Conservation (phyloP, 2,113 vertebrate species). For the Burhinus bistriatus region DNA sequence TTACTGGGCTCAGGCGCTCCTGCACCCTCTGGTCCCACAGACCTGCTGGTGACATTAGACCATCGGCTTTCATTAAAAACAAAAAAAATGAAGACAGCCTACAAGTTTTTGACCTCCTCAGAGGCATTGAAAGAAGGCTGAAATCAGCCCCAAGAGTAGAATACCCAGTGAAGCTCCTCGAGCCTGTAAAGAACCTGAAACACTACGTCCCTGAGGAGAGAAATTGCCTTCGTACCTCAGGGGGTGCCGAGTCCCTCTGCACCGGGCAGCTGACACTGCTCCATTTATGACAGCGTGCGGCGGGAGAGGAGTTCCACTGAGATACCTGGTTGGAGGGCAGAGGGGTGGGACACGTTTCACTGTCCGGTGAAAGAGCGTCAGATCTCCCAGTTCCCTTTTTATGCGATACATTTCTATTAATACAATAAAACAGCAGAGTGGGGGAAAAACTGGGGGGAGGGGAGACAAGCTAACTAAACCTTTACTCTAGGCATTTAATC, state of each 20-base stretch:
- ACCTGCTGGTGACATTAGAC: not conserved
- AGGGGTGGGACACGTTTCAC: not conserved
- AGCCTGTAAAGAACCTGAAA: not conserved
- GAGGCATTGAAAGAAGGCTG: not conserved
- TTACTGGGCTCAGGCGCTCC: not conserved
- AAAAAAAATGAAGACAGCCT: not conserved
- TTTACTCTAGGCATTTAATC: not conserved
- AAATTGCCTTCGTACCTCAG: rapidly evolving
- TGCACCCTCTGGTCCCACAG: not conserved
- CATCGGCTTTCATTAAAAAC: not conserved
- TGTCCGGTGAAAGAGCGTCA: not conserved
- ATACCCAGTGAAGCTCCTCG: rapidly evolving
- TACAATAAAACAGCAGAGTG: not conserved
- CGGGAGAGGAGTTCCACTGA: not conserved
- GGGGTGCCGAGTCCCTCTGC: not conserved
- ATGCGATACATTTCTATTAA: no score
- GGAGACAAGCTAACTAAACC: not conserved
- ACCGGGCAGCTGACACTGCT: rapidly evolving
- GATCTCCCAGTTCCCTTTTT: not conserved
- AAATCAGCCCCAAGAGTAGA: no score
- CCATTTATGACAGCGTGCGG: not conserved
- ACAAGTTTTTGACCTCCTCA: not conserved
- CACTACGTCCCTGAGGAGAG: not conserved
- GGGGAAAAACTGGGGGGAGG: not conserved
- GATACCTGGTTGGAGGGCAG: not conserved